These are phyloP conservation scores for Ochotona curzoniae DNA, from an alignment of 2,113 vertebrate genomes.

Conservation along the genomic window DNA sequence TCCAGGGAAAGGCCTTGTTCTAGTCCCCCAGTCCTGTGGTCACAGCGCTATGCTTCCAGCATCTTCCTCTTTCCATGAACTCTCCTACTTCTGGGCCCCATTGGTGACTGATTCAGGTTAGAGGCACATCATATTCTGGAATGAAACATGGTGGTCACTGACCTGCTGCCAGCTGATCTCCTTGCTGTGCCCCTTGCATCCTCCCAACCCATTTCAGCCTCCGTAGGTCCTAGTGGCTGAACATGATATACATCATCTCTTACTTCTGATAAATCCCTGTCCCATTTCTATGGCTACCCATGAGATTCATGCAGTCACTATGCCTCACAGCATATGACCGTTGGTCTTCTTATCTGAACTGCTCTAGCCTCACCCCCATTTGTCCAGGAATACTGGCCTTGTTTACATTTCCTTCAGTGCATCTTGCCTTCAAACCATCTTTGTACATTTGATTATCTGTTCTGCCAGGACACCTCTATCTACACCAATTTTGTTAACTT, in stretches of 20 bases:
- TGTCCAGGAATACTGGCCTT: accelerated
- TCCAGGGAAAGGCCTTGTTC: not conserved
- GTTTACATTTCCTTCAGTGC: not conserved
- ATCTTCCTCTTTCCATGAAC: not conserved
- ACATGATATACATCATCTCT: accelerated
- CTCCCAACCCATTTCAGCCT: too few relatives aligned
- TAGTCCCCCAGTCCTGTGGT: not conserved
- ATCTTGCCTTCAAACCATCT: not conserved
- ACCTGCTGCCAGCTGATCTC: not conserved
- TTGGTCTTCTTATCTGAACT: not conserved
- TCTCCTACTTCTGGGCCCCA: not conserved
- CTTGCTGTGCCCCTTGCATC: not conserved
- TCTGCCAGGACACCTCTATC: not conserved
- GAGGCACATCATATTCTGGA: not conserved
- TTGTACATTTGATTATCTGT: not conserved
- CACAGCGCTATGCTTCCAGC: not conserved
- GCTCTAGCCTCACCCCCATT: not conserved
- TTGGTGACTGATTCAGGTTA: slow-evolving; percentile 13
- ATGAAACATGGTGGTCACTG: not conserved
- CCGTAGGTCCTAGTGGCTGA: accelerated
- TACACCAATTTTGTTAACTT: not conserved
- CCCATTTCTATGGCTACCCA: not conserved
- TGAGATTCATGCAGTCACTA: not conserved
- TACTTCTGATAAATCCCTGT: not conserved
- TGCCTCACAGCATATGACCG: not conserved